Conservation (phyloP, 2,797 vertebrate genomes). For the Tenualosa ilisha region DNA sequence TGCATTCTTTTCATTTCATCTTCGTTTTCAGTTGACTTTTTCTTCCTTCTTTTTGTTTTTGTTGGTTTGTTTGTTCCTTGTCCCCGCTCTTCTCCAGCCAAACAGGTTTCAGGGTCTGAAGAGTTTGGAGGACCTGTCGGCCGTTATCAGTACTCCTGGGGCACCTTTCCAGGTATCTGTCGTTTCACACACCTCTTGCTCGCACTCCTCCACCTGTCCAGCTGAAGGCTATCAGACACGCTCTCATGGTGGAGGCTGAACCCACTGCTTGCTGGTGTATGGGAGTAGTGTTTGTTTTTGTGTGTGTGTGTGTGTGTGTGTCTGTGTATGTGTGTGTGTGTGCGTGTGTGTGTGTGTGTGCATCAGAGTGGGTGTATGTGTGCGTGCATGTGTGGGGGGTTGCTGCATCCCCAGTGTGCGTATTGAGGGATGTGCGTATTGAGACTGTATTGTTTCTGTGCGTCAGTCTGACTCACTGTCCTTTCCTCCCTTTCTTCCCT, state of each 20-base stretch:
- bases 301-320: neutral
- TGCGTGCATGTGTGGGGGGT: neutral
- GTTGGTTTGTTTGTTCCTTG: slow-evolving; percentile 46
- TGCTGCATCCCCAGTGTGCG: neutral
- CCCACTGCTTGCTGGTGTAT: no score
- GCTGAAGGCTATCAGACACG: neutral
- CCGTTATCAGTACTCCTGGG: slow-evolving; percentile 84
- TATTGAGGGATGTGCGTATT: neutral
- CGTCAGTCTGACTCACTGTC: neutral
- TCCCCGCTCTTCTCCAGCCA: slow-evolving; percentile 69
- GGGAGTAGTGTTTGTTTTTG: neutral
- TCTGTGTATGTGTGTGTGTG: neutral
- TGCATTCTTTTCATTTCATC: slow-evolving; percentile 40
- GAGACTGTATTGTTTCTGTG: neutral
- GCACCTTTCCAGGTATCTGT: slow-evolving; percentile 83
- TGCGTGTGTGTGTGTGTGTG: neutral
- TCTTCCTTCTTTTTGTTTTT: slow-evolving; percentile 44
- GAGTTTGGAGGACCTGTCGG: slow-evolving; percentile 80
- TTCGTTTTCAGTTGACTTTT: no score
- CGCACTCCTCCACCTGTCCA: neutral
- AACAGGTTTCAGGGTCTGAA: slow-evolving; percentile 78
- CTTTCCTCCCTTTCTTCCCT: neutral
- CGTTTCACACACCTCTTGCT: slow-evolving; percentile 49
- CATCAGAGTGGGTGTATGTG: neutral
- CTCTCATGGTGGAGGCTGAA: neutral